phyloP scores from a whole-genome alignment of 1,140 invertebrate species.

The Bombus huntii region DNA sequence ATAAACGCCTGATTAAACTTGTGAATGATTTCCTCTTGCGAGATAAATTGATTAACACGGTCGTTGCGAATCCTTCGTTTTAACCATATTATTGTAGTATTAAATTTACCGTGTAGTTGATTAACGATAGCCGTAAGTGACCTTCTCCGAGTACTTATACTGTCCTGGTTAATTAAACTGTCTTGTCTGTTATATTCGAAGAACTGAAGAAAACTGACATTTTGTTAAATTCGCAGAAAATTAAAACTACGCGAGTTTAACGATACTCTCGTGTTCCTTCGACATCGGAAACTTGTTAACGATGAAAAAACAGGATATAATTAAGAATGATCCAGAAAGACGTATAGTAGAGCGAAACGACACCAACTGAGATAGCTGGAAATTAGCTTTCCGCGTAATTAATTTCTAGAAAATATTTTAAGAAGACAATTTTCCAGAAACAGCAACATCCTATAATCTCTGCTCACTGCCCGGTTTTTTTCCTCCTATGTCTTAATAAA shows the following conservation, averaged over 20 bases:
- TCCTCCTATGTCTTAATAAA: background rate
- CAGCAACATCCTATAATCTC: background rate
- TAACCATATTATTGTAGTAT: too few species aligned
- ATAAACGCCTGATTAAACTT: background rate
- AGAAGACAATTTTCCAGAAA: background rate
- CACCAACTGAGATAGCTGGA: background rate
- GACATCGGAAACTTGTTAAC: background rate
- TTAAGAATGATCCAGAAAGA: background rate
- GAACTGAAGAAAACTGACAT: background rate
- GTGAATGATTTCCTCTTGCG: too few species aligned
- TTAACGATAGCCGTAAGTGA: background rate
- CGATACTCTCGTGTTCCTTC: background rate
- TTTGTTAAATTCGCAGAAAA: background rate
- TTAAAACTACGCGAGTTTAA: background rate
- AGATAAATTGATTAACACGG: too few species aligned
- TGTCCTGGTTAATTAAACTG: background rate
- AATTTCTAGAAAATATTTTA: background rate
- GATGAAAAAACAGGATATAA: background rate
- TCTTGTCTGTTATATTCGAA: too few species aligned
- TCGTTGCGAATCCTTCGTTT: too few species aligned
- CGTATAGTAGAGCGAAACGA: too few species aligned
- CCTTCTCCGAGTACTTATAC: background rate
- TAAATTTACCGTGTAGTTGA: background rate
- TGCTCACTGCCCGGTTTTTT: rapidly evolving
- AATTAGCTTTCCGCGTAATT: background rate